phyloP scores from a whole-genome alignment of 2,888 invertebrate genomes.

The Hemithea aestivaria region DNA sequence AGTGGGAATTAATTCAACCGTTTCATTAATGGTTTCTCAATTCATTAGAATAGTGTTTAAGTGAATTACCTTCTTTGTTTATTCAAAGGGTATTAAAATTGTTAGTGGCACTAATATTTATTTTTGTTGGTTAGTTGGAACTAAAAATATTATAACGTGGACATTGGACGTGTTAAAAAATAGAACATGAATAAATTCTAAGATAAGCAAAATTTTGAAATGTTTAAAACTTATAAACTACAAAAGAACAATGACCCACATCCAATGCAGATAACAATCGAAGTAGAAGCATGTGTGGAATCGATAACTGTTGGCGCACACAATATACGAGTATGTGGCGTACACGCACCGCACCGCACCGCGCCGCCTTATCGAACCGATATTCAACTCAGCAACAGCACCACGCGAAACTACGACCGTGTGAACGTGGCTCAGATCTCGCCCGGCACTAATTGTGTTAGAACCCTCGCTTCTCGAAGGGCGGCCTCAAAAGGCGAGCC shows the following conservation, averaged over 20 bases:
- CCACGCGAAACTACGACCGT: slow-evolving; percentile 61
- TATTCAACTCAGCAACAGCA: slow-evolving; percentile 69
- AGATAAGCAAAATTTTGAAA: slow-evolving; percentile 31
- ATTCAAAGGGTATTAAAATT: slow-evolving; percentile 7
- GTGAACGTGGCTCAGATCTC: slow-evolving; percentile 47
- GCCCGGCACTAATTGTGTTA: slow-evolving; percentile 48
- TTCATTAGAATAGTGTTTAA: slow-evolving; percentile 2
- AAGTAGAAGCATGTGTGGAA: slow-evolving; percentile 73
- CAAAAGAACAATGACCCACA: slow-evolving; percentile 78
- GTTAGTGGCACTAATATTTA: too few species aligned
- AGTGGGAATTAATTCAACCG: slow-evolving; percentile 9
- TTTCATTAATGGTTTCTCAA: not conserved
- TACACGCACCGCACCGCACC: slow-evolving; percentile 55
- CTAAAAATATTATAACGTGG: too few species aligned
- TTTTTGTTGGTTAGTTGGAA: too few species aligned
- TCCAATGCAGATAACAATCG: slow-evolving; percentile 73
- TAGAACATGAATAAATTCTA: not conserved
- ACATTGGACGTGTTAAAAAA: too few species aligned
- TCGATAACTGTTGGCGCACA: slow-evolving; percentile 70
- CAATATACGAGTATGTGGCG: too few species aligned
- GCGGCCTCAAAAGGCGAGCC: slow-evolving; percentile 44
- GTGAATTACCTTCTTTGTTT: slow-evolving; percentile 1
- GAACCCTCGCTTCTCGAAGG: slow-evolving; percentile 42
- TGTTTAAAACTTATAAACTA: slow-evolving; percentile 52
- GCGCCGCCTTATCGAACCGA: slow-evolving; percentile 65